phyloP scores from a whole-genome alignment of 2,113 vertebrate genomes.

The Indri indri region DNA sequence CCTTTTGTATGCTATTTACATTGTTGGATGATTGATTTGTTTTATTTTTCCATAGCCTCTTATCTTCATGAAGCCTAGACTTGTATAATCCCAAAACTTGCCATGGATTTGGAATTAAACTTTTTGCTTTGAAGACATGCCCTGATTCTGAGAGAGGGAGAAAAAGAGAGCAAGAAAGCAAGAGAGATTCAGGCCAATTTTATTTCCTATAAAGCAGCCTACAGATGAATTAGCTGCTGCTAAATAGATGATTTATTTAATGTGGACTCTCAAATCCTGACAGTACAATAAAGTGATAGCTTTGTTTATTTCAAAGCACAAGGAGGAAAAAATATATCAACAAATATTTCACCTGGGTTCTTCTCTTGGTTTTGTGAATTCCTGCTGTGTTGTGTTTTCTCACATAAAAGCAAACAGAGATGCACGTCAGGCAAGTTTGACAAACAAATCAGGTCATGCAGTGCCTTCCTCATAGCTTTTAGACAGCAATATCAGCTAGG shows the following conservation, averaged over 20 bases:
- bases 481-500: background rate
- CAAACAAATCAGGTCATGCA: conserved; percentile 42
- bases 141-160: background rate
- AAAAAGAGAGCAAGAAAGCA: background rate
- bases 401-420: conserved; percentile 55
- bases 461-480: conserved; percentile 1
- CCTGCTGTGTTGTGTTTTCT: conserved; percentile 53
- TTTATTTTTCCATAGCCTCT: conserved; percentile 52
- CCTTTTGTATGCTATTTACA: conserved; percentile 49
- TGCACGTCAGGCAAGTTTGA: conserved; percentile 47
- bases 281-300: conserved; percentile 35
- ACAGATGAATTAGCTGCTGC: conserved; percentile 40
- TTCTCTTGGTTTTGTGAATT: conserved; percentile 53
- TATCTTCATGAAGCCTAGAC: conserved; percentile 44
- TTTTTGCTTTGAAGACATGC: conserved; percentile 46
- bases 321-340: conserved; percentile 25
- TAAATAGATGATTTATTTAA: conserved; percentile 48
- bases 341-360: conserved; percentile 63
- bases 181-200: background rate
- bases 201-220: conserved; percentile 55
- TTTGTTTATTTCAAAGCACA: conserved; percentile 60
- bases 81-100: background rate
- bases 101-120: conserved; percentile 23
- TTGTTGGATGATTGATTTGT: background rate
- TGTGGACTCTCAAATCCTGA: conserved; percentile 52